Evolutionary conservation across 2,113 vertebrate species (phyloP), one percentile per base, ranked within the genome.

Genomic region (Coptodon rendalli): DNA sequence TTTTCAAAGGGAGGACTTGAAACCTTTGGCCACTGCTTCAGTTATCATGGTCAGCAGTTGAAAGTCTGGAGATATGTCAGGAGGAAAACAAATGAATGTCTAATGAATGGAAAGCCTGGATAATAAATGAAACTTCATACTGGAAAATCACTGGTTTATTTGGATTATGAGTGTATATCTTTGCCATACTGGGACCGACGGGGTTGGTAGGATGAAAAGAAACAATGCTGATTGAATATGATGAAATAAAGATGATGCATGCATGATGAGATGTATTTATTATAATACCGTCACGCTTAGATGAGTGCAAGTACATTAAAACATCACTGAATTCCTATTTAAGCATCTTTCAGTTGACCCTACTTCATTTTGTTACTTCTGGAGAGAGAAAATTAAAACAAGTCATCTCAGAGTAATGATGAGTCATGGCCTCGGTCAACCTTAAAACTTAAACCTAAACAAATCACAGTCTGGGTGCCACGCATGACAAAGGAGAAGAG

Each of bases 381-480:
- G 83, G 61, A 56, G 27, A 90, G 79, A 56, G 85, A 89, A 91
- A 94, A 94, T 94, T 91, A 90, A 94, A 95, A 93, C 89, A 93
- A 94, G 94, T 94, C 93, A 91, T 90, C 91, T 87, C 87, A 94
- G 93, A 95, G 91, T 96, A 95, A 96, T 96, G 95, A 96, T 95
- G 94, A 96, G 94, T 93, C 95, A 92, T 87, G 94, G 94, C 95
- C 95, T 93, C 81, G 91, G 94, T 92, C 95, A 94, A 94, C 95
- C 94, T 89, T 92, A 93, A 95, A 95, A 94, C 91, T 92, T 89
- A 95, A 96, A 96, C 90, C 93, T 90, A 96, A 96, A 96, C 96
- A 96, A 96, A 95, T 95, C 95, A 94, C 86, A 90, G 93, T 83
- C 83, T 81, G 91, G 93, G 91, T 95, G 94, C 94, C 91, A 91